phyloP scores from a whole-genome alignment of 2,113 vertebrate genomes.

The Forbesichthys papilliferus region DNA sequence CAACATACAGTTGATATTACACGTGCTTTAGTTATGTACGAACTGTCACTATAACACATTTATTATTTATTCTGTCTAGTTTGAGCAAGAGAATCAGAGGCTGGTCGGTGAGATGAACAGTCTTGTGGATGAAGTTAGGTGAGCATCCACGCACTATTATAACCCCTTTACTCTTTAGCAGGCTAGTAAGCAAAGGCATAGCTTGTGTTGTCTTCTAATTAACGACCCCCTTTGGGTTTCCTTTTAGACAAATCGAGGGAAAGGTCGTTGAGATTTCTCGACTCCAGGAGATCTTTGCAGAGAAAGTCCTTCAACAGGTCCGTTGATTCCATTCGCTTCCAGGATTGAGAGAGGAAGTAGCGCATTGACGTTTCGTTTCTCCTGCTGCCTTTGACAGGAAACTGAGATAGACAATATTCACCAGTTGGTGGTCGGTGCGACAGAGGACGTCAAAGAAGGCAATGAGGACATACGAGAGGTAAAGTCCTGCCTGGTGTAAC shows the following conservation, averaged over 20 bases:
- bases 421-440: constrained; percentile 93
- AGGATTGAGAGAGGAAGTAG: too few species aligned
- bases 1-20: too few species aligned
- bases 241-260: constrained; percentile 92
- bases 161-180: neutral
- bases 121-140: constrained; percentile 97
- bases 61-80: constrained; percentile 71
- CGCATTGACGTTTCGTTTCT: neutral
- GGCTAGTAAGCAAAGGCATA: neutral
- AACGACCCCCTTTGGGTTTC: constrained; percentile 16
- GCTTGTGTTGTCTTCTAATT: neutral
- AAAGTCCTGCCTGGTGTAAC: constrained; percentile 1
- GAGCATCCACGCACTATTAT: constrained; percentile 12
- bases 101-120: constrained; percentile 95
- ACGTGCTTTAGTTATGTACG: too few species aligned
- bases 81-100: constrained; percentile 96
- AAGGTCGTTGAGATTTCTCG: constrained; percentile 98
- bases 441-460: constrained; percentile 97
- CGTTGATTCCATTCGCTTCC: neutral
- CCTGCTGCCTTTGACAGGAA: constrained; percentile 76
- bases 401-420: constrained; percentile 93
- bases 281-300: constrained; percentile 96
- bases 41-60: too few species aligned
- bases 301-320: constrained; percentile 96
- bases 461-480: constrained; percentile 99